Evolutionary conservation across 2,797 vertebrate species (phyloP), one percentile per base, ranked within the genome.

Genomic region (Danio kyathit): DNA sequence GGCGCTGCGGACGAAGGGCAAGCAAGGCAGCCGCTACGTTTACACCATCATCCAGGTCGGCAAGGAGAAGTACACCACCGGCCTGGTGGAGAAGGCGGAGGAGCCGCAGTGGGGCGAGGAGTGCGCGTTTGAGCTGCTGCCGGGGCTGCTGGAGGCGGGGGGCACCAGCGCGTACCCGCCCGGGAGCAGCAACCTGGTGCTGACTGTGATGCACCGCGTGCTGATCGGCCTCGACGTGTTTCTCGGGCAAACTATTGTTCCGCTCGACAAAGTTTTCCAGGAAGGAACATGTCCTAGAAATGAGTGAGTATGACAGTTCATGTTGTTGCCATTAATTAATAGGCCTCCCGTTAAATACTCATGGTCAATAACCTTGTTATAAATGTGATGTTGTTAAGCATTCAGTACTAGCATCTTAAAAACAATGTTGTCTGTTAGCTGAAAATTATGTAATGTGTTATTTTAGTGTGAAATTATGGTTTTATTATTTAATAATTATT

Each of bases 31-130:
- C 90, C 96, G 96, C 89, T 97, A 97, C 89, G 95, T 96, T 29
- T 98, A 97, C 93, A 95, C 96, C 40, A 91, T 96, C 86, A 96
- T 98, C 87, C 96, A 98, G 94, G 93, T 98, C 90, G 97, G 95
- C 74, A 96, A 96, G 85, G 96, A 97, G 88, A 97, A 96, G 91
- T 97, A 95, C 93, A 96, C 95, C 90, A 98, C 97, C 9, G 95
- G 96, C 65, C 94, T 98, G 91, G 95, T 96, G 88, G 96, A 97
- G 92, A 96, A 96, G 91, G 95, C 94, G 71, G 87, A 84, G n/a
- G 88, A 93, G 82, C 96, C 97, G 1, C 94, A 95, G 84, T 97
- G 97, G 97, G 92, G 89, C 80, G 97, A 97, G 92, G 96, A 96
- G 51, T 96, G 96, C 75, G 90, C 95, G 61, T 96, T 99, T 90